Percentiles rank a stretch among this genome's conserved stretches.
These are phyloP conservation scores for Latrodectus geometricus DNA, from an alignment of 1,140 invertebrate genomes.

Conservation along the genomic window DNA sequence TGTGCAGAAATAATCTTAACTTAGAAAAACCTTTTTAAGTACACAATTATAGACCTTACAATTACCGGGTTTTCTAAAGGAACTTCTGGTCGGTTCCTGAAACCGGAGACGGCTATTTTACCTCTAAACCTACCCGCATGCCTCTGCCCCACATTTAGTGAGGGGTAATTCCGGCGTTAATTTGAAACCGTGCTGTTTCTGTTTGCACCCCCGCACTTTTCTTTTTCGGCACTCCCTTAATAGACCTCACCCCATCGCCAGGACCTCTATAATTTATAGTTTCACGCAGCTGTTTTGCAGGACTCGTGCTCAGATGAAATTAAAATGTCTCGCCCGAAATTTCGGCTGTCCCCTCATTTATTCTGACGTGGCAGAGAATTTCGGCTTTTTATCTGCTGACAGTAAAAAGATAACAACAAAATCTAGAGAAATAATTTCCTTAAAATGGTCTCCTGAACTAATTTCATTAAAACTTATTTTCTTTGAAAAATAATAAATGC, in stretches of 20 bases:
- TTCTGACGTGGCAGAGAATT: neutral
- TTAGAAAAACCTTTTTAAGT: too few relatives aligned
- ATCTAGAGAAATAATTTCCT: too few relatives aligned
- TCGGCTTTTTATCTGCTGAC: too few relatives aligned
- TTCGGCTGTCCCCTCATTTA: neutral
- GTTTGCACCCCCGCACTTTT: neutral
- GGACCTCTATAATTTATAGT: constrained; percentile 28
- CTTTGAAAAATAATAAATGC: too few relatives aligned
- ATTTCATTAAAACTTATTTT: too few relatives aligned
- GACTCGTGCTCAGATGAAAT: neutral
- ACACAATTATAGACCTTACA: too few relatives aligned
- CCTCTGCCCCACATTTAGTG: neutral
- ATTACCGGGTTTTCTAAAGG: too few relatives aligned
- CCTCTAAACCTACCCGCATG: neutral
- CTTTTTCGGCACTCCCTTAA: constrained; percentile 17
- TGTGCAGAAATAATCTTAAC: too few relatives aligned
- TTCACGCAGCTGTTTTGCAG: constrained; percentile 20
- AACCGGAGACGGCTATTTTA: too few relatives aligned
- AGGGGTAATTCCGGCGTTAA: constrained; percentile 22
- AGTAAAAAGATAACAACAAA: too few relatives aligned
- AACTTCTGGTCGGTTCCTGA: too few relatives aligned
- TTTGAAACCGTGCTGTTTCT: neutral
- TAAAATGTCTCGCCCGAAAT: neutral
- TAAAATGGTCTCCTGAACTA: too few relatives aligned
- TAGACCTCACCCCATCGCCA: neutral